Percentiles rank a stretch among this genome's conserved stretches.
Evolutionary conservation across 2,113 vertebrate genomes (phyloP).

Genomic region (Amazona guildingii): DNA sequence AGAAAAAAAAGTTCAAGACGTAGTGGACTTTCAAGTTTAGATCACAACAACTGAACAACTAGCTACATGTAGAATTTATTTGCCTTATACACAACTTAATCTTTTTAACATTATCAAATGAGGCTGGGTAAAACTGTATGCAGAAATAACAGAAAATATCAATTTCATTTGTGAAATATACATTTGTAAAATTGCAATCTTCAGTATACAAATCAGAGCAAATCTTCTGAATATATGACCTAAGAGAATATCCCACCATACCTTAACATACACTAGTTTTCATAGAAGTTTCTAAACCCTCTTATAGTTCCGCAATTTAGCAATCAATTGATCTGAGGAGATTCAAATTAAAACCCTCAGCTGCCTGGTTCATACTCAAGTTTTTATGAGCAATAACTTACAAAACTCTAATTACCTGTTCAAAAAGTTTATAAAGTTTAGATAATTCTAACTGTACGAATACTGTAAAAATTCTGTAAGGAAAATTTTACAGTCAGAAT

Average conservation of each 20-base stretch:
- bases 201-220: neutral
- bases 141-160: neutral
- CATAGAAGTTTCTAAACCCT: neutral
- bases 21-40: neutral
- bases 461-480: neutral
- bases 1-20: neutral
- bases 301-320: neutral
- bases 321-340: neutral
- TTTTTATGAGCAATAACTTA: neutral
- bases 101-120: neutral
- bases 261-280: neutral
- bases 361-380: neutral
- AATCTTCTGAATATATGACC: neutral
- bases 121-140: neutral
- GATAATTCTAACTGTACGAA: neutral
- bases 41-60: neutral
- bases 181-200: neutral
- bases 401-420: neutral
- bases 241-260: neutral
- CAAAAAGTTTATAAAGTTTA: neutral
- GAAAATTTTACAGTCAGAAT: neutral
- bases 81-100: neutral
- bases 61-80: neutral
- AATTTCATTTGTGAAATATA: rapidly evolving
- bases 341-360: neutral